phyloP scores from a whole-genome alignment of 2,888 invertebrate species.

The Erebia palarica region DNA sequence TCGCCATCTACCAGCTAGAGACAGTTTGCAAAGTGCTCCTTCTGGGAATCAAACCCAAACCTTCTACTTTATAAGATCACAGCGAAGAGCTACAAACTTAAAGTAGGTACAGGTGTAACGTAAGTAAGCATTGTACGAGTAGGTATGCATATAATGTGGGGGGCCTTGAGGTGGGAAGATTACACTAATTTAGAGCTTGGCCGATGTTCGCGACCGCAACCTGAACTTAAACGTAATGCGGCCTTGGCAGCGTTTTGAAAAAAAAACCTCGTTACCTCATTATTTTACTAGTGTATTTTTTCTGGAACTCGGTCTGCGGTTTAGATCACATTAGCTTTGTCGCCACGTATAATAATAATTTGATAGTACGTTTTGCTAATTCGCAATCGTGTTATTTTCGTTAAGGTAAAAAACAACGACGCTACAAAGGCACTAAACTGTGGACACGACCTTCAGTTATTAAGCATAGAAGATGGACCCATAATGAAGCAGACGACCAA shows the following conservation, averaged over 20 bases:
- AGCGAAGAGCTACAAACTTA: too few relatives aligned
- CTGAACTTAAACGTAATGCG: constrained; percentile 51
- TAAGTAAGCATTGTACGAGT: constrained; percentile 10
- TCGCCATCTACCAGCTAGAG: too few relatives aligned
- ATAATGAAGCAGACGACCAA: too few relatives aligned
- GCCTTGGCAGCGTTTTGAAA: constrained; percentile 48
- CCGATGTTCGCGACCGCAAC: constrained; percentile 56
- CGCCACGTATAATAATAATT: neutral
- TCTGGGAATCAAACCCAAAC: too few relatives aligned
- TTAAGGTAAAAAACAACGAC: too few relatives aligned
- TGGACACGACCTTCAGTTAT: too few relatives aligned
- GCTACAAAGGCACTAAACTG: too few relatives aligned
- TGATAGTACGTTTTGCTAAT: neutral
- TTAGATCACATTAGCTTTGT: constrained; percentile 17
- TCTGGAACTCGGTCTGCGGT: constrained; percentile 13
- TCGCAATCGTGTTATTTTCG: neutral
- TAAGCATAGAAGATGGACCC: too few relatives aligned
- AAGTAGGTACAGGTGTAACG: neutral
- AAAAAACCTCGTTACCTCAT: constrained; percentile 24
- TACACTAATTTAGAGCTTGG: constrained; percentile 62
- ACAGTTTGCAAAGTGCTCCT: too few relatives aligned
- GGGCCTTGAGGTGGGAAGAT: constrained; percentile 53
- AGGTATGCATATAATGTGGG: constrained; percentile 28
- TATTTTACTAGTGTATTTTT: constrained; percentile 19
- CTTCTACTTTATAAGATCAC: too few relatives aligned